These are phyloP conservation scores for Botia almorhae DNA, from an alignment of 2,797 vertebrate species.

Conservation along the genomic window DNA sequence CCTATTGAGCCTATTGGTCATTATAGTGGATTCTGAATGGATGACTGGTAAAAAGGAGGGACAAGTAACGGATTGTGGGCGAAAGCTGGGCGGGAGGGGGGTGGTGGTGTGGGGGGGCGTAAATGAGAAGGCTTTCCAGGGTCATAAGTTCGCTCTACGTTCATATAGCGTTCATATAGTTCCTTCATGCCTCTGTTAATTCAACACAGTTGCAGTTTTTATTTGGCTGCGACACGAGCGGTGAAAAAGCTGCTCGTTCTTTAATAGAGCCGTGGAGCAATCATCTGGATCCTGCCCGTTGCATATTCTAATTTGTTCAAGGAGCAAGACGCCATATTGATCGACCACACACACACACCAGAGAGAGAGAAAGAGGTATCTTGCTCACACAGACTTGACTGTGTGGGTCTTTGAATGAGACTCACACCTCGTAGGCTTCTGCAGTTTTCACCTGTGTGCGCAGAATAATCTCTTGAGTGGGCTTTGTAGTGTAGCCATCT, in stretches of 20 bases:
- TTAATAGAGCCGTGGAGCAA: constrained; percentile 66
- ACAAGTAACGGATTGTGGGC: constrained; percentile 60
- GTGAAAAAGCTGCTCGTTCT: constrained; percentile 60
- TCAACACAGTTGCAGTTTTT: constrained; percentile 44
- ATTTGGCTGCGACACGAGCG: constrained; percentile 46
- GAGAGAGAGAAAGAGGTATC: constrained; percentile 12
- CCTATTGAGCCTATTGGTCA: constrained; percentile 73
- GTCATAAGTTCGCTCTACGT: constrained; percentile 55
- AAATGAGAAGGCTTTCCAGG: constrained; percentile 46
- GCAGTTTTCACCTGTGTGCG: constrained; percentile 30
- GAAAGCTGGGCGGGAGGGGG: constrained; percentile 49
- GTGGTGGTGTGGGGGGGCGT: background rate
- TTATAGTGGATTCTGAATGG: constrained; percentile 72
- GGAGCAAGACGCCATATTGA: constrained; percentile 52
- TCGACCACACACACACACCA: constrained; percentile 38
- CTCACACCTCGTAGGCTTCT: constrained; percentile 23
- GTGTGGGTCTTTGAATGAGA: constrained; percentile 37
- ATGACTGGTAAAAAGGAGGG: constrained; percentile 62
- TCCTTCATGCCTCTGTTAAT: constrained; percentile 19
- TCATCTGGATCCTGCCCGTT: constrained; percentile 51
- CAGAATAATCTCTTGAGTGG: constrained; percentile 43
- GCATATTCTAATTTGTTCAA: constrained; percentile 59
- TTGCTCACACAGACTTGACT: constrained; percentile 6
- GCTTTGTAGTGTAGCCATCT: constrained; percentile 34
- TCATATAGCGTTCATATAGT: constrained; percentile 20